Conservation (phyloP, 1,140 invertebrate species). For the Arion vulgaris region DNA sequence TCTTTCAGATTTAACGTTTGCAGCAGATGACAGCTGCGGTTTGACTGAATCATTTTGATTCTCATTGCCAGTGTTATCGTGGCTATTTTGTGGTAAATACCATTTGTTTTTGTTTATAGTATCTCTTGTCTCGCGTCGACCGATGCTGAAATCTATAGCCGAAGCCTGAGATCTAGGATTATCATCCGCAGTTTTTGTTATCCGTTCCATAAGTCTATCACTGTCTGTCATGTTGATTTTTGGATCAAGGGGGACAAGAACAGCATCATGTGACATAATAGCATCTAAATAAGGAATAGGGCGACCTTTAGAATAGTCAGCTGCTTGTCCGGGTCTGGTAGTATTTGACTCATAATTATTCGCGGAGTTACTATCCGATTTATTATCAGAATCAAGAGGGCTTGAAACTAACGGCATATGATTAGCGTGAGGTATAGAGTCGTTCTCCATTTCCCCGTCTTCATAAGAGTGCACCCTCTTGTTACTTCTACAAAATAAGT, state of each 20-base stretch:
- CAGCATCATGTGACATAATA: conserved; percentile 33
- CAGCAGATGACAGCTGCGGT: not conserved
- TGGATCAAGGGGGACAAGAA: conserved; percentile 15
- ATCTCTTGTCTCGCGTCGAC: not conserved
- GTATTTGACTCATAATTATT: not conserved
- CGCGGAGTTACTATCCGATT: not conserved
- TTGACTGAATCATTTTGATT: not conserved
- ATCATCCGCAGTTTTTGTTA: not conserved
- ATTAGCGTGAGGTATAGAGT: not conserved
- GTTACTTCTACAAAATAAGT: conserved; percentile 18
- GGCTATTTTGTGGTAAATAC: not conserved
- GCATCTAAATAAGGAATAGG: conserved; percentile 22
- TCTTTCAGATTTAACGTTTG: not conserved
- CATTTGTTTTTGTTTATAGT: not conserved
- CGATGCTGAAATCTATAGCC: conserved; percentile 23
- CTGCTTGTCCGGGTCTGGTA: not conserved
- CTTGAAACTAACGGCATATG: conserved; percentile 10
- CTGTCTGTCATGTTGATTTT: not conserved
- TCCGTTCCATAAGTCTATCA: not conserved
- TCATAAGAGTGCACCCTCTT: not conserved
- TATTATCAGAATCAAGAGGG: not conserved
- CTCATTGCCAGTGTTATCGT: not conserved
- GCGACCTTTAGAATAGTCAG: not conserved
- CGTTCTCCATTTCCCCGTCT: not conserved
- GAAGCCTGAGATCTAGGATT: not conserved